Percentiles rank a stretch among this genome's conserved stretches.
These are phyloP conservation scores for Drosophila oshimai DNA, from an alignment of 1,140 invertebrate species.

Conservation along the genomic window DNA sequence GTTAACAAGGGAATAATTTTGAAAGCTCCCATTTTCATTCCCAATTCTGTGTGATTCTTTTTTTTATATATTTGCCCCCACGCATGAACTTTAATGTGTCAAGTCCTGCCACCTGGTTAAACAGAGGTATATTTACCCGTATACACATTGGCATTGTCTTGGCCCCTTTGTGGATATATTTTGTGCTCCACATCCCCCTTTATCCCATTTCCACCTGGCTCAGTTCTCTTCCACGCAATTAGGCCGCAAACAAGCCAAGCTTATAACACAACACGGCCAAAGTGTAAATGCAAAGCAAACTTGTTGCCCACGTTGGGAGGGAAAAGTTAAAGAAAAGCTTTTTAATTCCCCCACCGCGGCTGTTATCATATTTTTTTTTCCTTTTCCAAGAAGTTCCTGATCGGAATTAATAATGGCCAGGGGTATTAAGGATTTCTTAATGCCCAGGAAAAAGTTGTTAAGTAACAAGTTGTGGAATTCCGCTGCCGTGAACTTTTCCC, in stretches of 20 bases:
- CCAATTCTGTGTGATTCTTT: not conserved
- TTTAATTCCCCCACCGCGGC: not conserved
- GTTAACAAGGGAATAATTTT: not conserved
- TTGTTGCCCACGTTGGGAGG: conserved; percentile 41
- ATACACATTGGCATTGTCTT: conserved; percentile 39
- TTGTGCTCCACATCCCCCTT: conserved; percentile 3
- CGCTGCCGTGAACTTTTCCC: not conserved
- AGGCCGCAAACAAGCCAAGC: conserved; percentile 66
- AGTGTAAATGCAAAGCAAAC: conserved; percentile 67
- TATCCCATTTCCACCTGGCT: not conserved
- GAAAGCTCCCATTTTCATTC: not conserved
- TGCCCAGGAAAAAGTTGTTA: conserved; percentile 18
- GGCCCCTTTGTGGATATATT: conserved; percentile 26
- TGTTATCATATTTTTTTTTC: conserved; percentile 12
- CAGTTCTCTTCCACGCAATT: conserved; percentile 54
- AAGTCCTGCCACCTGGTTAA: conserved; percentile 44
- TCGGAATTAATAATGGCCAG: conserved; percentile 14
- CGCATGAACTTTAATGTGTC: conserved; percentile 19
- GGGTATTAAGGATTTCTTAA: not conserved
- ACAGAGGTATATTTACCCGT: conserved; percentile 34
- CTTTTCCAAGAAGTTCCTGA: conserved; percentile 25
- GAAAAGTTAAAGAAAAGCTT: conserved; percentile 39
- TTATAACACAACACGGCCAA: conserved; percentile 52
- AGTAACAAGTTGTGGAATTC: conserved; percentile 46
- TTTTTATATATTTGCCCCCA: conserved; percentile 4